These are phyloP conservation scores for Graphium colonna DNA, from an alignment of 2,888 invertebrate species.

Conservation along the genomic window DNA sequence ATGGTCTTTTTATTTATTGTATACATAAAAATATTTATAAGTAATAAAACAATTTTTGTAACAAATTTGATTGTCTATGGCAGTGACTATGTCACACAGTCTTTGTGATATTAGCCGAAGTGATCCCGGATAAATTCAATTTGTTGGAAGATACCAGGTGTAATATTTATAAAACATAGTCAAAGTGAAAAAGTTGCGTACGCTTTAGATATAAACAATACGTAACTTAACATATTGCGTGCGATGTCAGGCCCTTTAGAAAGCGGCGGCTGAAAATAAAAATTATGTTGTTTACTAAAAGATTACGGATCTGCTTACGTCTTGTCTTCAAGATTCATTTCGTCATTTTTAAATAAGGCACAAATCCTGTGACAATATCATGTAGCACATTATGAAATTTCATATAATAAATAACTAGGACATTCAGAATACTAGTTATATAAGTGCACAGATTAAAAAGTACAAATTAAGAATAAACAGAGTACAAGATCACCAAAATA, in stretches of 20 bases:
- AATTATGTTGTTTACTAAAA: conserved; percentile 24
- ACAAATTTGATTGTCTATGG: conserved; percentile 60
- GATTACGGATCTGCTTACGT: neutral
- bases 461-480: neutral
- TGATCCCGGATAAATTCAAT: conserved; percentile 22
- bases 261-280: conserved; percentile 74
- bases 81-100: conserved; percentile 77
- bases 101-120: conserved; percentile 59
- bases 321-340: too few species aligned
- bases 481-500: neutral
- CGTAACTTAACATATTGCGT: conserved; percentile 49
- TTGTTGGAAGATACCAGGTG: conserved; percentile 22
- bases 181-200: conserved; percentile 56
- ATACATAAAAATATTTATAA: conserved; percentile 67
- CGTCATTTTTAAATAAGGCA: too few species aligned
- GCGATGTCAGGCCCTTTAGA: conserved; percentile 62
- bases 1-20: conserved; percentile 63
- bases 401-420: neutral
- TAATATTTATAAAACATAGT: conserved; percentile 55
- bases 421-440: neutral
- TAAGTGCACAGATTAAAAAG: neutral
- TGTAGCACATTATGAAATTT: neutral
- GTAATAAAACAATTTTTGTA: conserved; percentile 66
- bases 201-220: conserved; percentile 44
- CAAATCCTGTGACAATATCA: neutral